Conservation (phyloP, 1,140 invertebrate species). For the Parasteatoda tepidariorum region DNA sequence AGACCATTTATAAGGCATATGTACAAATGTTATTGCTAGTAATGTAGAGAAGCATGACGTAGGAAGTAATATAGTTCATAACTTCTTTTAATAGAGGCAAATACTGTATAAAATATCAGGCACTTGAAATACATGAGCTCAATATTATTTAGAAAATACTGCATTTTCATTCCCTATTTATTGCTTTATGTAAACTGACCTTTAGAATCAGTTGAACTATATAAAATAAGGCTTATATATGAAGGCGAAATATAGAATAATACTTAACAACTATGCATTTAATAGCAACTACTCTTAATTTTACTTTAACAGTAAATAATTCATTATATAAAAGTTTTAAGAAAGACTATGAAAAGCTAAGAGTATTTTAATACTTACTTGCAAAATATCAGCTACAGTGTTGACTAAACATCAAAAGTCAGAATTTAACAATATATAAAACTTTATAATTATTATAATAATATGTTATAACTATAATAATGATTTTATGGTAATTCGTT, state of each 20-base stretch:
- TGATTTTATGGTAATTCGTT: no score
- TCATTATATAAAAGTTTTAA: no score
- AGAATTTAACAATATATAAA: no score
- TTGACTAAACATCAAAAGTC: no score
- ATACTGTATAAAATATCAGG: slow-evolving; percentile 58
- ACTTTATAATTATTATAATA: no score
- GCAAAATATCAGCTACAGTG: no score
- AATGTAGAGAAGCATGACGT: slow-evolving; percentile 48
- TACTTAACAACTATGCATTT: no score
- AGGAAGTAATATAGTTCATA: slow-evolving; percentile 38
- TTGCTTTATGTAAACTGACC: slow-evolving; percentile 42
- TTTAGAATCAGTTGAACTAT: background rate
- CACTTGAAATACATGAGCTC: slow-evolving; percentile 56
- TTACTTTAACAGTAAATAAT: no score
- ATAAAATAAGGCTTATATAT: background rate
- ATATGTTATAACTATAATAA: no score
- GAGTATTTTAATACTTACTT: no score
- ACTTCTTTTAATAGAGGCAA: slow-evolving; percentile 50
- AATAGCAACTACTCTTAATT: no score
- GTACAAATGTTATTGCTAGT: slow-evolving; percentile 58
- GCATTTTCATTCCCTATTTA: slow-evolving; percentile 33
- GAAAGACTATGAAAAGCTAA: no score
- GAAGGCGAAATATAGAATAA: background rate
- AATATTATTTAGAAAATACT: slow-evolving; percentile 58
- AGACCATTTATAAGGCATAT: slow-evolving; percentile 56